Conservation (phyloP, 1,140 invertebrate genomes). For the Cephus cinctus region DNA sequence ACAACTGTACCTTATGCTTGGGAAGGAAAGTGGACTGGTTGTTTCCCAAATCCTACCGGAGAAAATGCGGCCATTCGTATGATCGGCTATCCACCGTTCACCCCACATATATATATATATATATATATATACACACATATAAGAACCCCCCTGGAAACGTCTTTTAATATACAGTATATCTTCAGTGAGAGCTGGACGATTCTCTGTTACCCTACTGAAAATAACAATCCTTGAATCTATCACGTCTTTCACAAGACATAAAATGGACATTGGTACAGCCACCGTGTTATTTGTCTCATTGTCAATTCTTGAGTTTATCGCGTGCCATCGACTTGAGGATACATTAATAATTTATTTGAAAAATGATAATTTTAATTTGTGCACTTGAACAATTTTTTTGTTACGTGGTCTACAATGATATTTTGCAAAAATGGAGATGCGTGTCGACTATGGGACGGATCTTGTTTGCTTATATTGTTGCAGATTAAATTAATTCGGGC, state of each 20-base stretch:
- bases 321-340: not conserved
- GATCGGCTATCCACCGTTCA: conserved; percentile 46
- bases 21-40: conserved; percentile 23
- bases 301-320: not conserved
- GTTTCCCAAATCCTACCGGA: conserved; percentile 37
- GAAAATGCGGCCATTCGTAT: conserved; percentile 57
- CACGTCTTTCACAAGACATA: too few species aligned
- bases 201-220: too few species aligned
- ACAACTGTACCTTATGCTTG: too few species aligned
- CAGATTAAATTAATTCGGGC: conserved; percentile 45
- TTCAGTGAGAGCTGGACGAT: conserved; percentile 40
- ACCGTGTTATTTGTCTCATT: too few species aligned
- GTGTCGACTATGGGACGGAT: conserved; percentile 21
- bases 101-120: too few species aligned
- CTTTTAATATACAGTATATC: conserved; percentile 59
- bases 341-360: not conserved
- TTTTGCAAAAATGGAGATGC: not conserved
- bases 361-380: not conserved
- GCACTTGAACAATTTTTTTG: too few species aligned
- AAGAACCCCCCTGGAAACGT: conserved; percentile 46
- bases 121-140: too few species aligned
- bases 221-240: too few species aligned
- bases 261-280: too few species aligned
- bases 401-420: too few species aligned
- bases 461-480: conserved; percentile 36